phyloP scores from a whole-genome alignment of 2,113 vertebrate genomes.

The Periophthalmodon schlosseri region DNA sequence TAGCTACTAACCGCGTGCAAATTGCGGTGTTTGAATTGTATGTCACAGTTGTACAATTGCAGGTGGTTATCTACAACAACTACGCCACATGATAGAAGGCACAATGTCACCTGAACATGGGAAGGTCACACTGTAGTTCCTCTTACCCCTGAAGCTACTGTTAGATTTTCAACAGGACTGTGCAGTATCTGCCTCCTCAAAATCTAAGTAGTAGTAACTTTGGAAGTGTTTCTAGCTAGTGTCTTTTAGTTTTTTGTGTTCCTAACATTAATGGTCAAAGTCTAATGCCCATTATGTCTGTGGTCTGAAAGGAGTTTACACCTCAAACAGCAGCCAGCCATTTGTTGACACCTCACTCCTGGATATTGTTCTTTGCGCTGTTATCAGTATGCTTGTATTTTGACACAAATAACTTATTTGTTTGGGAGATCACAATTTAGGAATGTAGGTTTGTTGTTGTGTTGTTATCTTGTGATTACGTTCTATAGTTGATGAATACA shows the following conservation, averaged over 20 bases:
- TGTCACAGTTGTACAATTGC: background rate
- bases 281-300: slow-evolving; percentile 22
- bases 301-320: slow-evolving; percentile 39
- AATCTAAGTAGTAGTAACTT: background rate
- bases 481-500: slow-evolving; percentile 59
- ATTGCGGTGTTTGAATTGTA: background rate
- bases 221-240: background rate
- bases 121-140: slow-evolving; percentile 67
- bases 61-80: background rate
- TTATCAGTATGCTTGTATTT: background rate
- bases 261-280: background rate
- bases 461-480: background rate
- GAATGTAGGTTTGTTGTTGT: background rate
- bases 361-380: background rate
- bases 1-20: background rate
- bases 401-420: background rate
- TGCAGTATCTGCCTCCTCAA: background rate
- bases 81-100: slow-evolving; percentile 26
- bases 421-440: background rate
- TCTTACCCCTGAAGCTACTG: background rate
- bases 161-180: background rate
- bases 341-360: slow-evolving; percentile 63
- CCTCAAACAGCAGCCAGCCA: slow-evolving; percentile 41
- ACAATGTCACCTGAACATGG: slow-evolving; percentile 59
- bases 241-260: background rate